A percentile compares a stretch with the other conserved stretches of the same genome.
These are phyloP conservation scores for Bovichtus variegatus DNA, from an alignment of 2,797 vertebrate genomes.

Conservation along the genomic window DNA sequence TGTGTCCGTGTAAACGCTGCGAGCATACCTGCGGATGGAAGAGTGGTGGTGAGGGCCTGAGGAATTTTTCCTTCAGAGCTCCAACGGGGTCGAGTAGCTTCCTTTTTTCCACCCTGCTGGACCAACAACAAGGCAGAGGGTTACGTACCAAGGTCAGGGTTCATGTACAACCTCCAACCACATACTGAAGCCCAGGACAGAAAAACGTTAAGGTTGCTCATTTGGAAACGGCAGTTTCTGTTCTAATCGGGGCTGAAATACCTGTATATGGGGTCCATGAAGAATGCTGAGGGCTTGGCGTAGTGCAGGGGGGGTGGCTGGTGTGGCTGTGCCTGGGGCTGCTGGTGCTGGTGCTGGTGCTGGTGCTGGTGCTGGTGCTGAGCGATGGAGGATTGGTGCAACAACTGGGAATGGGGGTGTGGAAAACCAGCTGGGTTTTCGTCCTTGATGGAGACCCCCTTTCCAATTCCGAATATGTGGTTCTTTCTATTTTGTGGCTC, in stretches of 20 bases:
- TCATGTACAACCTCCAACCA: slow-evolving; percentile 27
- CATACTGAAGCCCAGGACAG: slow-evolving; percentile 16
- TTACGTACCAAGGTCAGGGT: slow-evolving; percentile 91
- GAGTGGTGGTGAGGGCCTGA: slow-evolving; percentile 93
- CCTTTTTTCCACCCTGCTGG: slow-evolving; percentile 99
- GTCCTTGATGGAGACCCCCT: slow-evolving; percentile 84
- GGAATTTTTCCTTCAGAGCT: slow-evolving; percentile 96
- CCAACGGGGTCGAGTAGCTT: slow-evolving; percentile 97
- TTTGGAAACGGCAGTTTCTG: slow-evolving; percentile 33
- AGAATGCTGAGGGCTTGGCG: slow-evolving; percentile 98
- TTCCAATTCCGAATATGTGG: slow-evolving; percentile 90
- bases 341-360: slow-evolving; percentile 87
- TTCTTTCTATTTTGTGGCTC: slow-evolving; percentile 89
- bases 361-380: slow-evolving; percentile 88
- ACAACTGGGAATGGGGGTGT: slow-evolving; percentile 85
- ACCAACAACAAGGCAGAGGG: slow-evolving; percentile 94
- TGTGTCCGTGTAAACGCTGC: slow-evolving; percentile 19
- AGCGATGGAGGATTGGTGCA: slow-evolving; percentile 79
- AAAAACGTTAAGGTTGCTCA: not conserved
- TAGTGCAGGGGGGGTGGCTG: slow-evolving; percentile 95
- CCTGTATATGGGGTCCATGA: slow-evolving; percentile 99
- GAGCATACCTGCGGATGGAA: slow-evolving; percentile 95
- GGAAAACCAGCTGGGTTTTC: slow-evolving; percentile 85
- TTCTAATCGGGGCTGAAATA: slow-evolving; percentile 89
- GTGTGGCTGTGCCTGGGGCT: slow-evolving; percentile 86